phyloP scores from a whole-genome alignment of 2,113 vertebrate species.

The Origma solitaria region DNA sequence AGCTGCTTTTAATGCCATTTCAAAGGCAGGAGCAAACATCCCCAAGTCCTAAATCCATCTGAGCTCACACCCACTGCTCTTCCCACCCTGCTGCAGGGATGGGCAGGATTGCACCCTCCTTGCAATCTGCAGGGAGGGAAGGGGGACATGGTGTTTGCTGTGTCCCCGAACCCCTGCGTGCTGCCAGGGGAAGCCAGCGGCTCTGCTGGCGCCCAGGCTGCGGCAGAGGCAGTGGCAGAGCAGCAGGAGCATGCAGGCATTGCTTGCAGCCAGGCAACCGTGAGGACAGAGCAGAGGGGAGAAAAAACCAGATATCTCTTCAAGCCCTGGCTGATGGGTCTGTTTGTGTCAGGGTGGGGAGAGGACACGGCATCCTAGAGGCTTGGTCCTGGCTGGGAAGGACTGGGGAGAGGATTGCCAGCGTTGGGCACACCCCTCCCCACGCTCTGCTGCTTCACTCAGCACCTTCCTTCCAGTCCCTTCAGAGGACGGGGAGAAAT shows the following conservation, averaged over 20 bases:
- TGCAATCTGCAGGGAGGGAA: too few relatives aligned
- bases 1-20: not conserved
- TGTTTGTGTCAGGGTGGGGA: not conserved
- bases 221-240: not conserved
- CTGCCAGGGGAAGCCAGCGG: not conserved
- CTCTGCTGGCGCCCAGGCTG: not conserved
- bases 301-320: not conserved
- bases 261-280: not conserved
- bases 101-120: not conserved
- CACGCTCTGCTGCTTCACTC: not conserved
- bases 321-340: fast-evolving
- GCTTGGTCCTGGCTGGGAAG: not conserved
- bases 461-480: not conserved
- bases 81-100: not conserved
- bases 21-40: not conserved
- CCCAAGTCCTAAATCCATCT: fast-evolving
- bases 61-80: not conserved
- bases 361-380: not conserved
- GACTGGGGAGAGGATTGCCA: fast-evolving
- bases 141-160: fast-evolving
- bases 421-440: not conserved
- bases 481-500: not conserved
- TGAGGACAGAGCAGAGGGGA: not conserved
- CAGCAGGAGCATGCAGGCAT: fast-evolving
- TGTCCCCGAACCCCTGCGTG: fast-evolving